Conservation (phyloP, 2,888 invertebrate species). For the Drosophila sordidula region DNA sequence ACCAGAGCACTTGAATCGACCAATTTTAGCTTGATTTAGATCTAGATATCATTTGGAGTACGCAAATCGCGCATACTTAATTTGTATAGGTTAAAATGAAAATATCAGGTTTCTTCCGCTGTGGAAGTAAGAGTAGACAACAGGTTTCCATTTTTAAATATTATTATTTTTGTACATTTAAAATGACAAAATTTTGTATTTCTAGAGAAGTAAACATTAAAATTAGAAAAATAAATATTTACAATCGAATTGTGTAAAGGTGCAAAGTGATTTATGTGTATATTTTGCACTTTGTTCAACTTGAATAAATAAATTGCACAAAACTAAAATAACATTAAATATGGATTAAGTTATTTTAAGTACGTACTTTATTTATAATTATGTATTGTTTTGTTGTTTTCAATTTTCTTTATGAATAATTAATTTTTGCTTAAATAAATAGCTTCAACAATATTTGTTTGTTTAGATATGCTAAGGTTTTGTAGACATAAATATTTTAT, state of each 20-base stretch:
- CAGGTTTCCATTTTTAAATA: slow-evolving; percentile 32
- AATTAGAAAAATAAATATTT: slow-evolving; percentile 83
- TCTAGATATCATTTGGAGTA: neutral
- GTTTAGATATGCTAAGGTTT: slow-evolving; percentile 11
- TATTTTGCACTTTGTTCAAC: slow-evolving; percentile 45
- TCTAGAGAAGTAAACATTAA: slow-evolving; percentile 65
- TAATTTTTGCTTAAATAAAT: slow-evolving; percentile 29
- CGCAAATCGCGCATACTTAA: slow-evolving; percentile 19
- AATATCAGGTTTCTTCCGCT: neutral
- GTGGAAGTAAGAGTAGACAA: slow-evolving; percentile 1
- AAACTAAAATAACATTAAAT: slow-evolving; percentile 66
- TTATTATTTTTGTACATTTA: slow-evolving; percentile 71
- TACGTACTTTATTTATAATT: slow-evolving; percentile 39
- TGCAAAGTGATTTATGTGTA: slow-evolving; percentile 41
- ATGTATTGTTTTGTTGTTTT: slow-evolving; percentile 13
- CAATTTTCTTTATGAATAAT: slow-evolving; percentile 5
- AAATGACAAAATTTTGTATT: slow-evolving; percentile 69
- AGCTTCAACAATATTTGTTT: slow-evolving; percentile 45
- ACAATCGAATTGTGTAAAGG: slow-evolving; percentile 77
- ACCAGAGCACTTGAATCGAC: slow-evolving; percentile 2
- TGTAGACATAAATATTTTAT: slow-evolving; percentile 25
- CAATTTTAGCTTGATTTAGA: slow-evolving; percentile 4
- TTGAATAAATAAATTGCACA: slow-evolving; percentile 79
- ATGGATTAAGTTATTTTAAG: slow-evolving; percentile 35
- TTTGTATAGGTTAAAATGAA: neutral